These are phyloP conservation scores for Paedocypris sp. DNA, from an alignment of 2,113 vertebrate genomes.

Conservation along the genomic window DNA sequence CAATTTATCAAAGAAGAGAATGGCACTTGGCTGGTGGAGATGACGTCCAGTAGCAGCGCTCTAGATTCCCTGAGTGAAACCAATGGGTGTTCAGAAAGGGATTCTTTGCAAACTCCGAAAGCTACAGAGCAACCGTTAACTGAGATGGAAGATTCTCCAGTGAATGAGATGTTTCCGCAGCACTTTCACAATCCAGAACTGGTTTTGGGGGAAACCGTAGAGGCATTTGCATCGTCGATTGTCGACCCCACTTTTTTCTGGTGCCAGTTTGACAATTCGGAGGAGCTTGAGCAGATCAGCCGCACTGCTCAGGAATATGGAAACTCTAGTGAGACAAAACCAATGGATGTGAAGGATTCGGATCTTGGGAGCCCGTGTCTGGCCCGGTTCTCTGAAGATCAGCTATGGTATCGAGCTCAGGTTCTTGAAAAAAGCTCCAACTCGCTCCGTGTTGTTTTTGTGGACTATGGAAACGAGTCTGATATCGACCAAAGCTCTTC, in stretches of 20 bases:
- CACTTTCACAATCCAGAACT: slow-evolving; percentile 50
- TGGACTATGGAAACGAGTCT: slow-evolving; percentile 78
- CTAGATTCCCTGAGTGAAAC: slow-evolving; percentile 28
- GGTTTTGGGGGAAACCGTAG: slow-evolving; percentile 56
- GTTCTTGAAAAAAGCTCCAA: slow-evolving; percentile 48
- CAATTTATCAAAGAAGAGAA: slow-evolving; percentile 58
- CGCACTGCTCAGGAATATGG: slow-evolving; percentile 51
- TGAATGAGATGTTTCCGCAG: neutral
- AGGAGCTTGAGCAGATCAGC: slow-evolving; percentile 58
- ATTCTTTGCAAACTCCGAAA: neutral
- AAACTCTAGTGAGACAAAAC: slow-evolving; percentile 25
- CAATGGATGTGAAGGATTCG: slow-evolving; percentile 29
- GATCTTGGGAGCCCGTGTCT: slow-evolving; percentile 62
- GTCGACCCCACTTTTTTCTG: slow-evolving; percentile 71
- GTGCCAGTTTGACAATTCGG: slow-evolving; percentile 62
- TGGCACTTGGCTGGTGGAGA: slow-evolving; percentile 56
- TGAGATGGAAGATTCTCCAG: neutral
- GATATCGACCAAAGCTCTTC: slow-evolving; percentile 42
- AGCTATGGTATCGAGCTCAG: slow-evolving; percentile 69
- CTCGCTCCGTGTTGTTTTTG: slow-evolving; percentile 55
- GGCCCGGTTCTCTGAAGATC: slow-evolving; percentile 60
- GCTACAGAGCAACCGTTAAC: neutral
- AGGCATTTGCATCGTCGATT: slow-evolving; percentile 57
- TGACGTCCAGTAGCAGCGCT: slow-evolving; percentile 47
- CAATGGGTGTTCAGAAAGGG: neutral